These are phyloP conservation scores for Rhorus exstirpatorius DNA, from an alignment of 2,888 invertebrate genomes.

Conservation along the genomic window DNA sequence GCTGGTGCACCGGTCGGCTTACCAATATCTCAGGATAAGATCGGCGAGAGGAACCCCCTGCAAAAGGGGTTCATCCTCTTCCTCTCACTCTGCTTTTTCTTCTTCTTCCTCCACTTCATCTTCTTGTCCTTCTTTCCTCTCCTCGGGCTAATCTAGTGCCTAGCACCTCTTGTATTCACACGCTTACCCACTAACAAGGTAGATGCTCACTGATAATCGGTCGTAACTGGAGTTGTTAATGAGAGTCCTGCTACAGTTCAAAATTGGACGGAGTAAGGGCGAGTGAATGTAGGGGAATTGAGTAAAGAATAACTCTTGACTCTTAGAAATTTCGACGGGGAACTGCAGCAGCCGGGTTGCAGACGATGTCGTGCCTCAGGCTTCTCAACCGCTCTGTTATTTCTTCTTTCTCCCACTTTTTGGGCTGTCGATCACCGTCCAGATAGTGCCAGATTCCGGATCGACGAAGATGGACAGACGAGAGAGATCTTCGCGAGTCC, in stretches of 20 bases:
- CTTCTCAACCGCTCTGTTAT: constrained; percentile 48
- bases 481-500: constrained; percentile 28
- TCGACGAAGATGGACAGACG: constrained; percentile 33
- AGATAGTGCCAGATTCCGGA: constrained; percentile 56
- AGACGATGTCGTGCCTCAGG: constrained; percentile 18
- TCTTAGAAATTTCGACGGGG: constrained; percentile 48
- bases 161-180: constrained; percentile 77
- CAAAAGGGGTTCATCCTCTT: constrained; percentile 69
- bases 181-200: constrained; percentile 80
- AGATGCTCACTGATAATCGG: constrained; percentile 80
- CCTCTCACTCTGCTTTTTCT: constrained; percentile 43
- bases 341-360: constrained; percentile 6
- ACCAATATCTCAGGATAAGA: constrained; percentile 73
- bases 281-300: background rate
- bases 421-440: constrained; percentile 58
- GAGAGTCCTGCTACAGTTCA: constrained; percentile 67
- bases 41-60: constrained; percentile 70
- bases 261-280: constrained; percentile 31
- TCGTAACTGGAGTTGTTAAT: constrained; percentile 71
- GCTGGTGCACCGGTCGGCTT: constrained; percentile 67
- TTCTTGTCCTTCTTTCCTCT: constrained; percentile 53
- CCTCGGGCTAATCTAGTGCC: constrained; percentile 70
- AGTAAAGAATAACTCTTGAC: constrained; percentile 44
- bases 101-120: constrained; percentile 41
- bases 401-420: constrained; percentile 20